A percentile compares a stretch with the other conserved stretches of the same genome.
phyloP scores from a whole-genome alignment of 2,888 invertebrate genomes.

The Stenichneumon culpator region DNA sequence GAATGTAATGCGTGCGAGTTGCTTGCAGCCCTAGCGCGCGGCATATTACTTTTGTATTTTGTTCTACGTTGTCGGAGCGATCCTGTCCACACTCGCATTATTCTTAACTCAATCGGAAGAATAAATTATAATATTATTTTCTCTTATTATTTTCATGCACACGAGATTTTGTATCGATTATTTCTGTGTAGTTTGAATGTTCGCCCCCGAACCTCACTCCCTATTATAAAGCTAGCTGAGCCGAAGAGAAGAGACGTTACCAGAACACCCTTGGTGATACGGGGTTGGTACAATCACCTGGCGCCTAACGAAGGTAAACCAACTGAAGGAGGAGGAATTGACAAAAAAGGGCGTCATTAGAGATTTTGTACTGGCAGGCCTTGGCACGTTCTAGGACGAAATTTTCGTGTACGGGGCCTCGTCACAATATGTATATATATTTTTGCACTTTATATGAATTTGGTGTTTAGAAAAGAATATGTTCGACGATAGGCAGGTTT shows the following conservation, averaged over 20 bases:
- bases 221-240: not conserved
- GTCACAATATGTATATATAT: not conserved
- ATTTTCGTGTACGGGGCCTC: not conserved
- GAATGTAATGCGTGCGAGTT: not conserved
- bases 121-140: not conserved
- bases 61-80: no score
- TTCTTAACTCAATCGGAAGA: not conserved
- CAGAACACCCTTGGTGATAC: not conserved
- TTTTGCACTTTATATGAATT: no score
- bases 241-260: not conserved
- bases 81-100: not conserved
- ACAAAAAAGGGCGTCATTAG: not conserved
- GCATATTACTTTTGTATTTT: not conserved
- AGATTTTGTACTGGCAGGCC: not conserved
- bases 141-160: not conserved
- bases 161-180: not conserved
- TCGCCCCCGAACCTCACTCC: not conserved
- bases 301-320: not conserved
- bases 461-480: no score
- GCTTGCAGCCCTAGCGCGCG: not conserved
- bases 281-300: not conserved
- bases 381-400: not conserved
- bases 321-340: not conserved
- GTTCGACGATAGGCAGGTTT: no score
- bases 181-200: not conserved